These are phyloP conservation scores for Drosophila infuscata DNA, from an alignment of 2,888 invertebrate genomes.

Conservation along the genomic window DNA sequence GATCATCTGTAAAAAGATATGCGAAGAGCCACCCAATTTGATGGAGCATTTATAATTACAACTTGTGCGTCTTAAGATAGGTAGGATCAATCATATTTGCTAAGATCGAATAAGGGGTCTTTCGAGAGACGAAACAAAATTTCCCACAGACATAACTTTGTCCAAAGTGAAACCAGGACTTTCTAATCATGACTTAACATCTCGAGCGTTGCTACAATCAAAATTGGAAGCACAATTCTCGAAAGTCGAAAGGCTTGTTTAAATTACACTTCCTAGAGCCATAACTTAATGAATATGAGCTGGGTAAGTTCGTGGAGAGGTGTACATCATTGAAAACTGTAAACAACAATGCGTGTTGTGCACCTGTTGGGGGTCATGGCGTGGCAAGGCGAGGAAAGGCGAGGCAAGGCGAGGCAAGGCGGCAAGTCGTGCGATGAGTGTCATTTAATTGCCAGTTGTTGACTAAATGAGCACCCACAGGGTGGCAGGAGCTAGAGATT, in stretches of 20 bases:
- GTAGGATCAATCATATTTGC: background rate
- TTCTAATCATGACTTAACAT: background rate
- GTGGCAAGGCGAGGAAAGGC: slow-evolving; percentile 10
- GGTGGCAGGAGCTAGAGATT: background rate
- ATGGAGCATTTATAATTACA: background rate
- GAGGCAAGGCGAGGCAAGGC: slow-evolving; percentile 21
- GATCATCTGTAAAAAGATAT: background rate
- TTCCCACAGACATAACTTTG: no score
- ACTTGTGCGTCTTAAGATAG: background rate
- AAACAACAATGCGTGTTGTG: background rate
- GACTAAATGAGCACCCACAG: slow-evolving; percentile 32
- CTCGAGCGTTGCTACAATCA: background rate
- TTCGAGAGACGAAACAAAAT: no score
- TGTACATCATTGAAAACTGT: background rate
- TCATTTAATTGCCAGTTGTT: slow-evolving; percentile 72
- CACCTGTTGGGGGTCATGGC: slow-evolving; percentile 13
- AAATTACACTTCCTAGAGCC: background rate
- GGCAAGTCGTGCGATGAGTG: slow-evolving; percentile 47
- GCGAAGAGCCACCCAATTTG: background rate
- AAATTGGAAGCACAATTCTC: background rate
- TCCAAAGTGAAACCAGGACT: background rate
- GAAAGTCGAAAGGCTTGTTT: background rate
- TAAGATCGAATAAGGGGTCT: no score
- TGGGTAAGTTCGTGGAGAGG: background rate
- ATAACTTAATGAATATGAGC: background rate